A percentile compares a stretch with the other conserved stretches of the same genome.
These are phyloP conservation scores for Spodoptera littoralis DNA, from an alignment of 2,888 invertebrate genomes.

Conservation along the genomic window DNA sequence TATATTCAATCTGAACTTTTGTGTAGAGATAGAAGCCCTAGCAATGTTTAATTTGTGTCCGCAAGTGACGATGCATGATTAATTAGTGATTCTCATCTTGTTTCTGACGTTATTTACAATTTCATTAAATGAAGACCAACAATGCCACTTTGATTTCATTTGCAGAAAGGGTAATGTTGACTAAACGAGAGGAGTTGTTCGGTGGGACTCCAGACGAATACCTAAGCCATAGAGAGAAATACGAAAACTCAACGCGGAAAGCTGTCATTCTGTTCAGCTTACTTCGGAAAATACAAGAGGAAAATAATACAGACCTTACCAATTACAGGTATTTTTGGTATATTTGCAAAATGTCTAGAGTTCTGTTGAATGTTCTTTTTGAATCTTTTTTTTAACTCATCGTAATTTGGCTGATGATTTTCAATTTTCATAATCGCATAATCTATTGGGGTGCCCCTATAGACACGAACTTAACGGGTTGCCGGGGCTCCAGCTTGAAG, in stretches of 20 bases:
- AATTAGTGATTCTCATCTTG: conserved; percentile 14
- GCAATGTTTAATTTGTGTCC: conserved; percentile 39
- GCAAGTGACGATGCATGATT: conserved; percentile 2
- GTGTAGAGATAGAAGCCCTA: conserved; percentile 30
- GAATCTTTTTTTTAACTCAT: neutral
- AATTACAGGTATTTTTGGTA: conserved; percentile 90
- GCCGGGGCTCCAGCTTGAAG: no score
- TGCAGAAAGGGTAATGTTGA: conserved; percentile 72
- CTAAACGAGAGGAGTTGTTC: conserved; percentile 88
- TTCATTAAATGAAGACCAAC: conserved; percentile 28
- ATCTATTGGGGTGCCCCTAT: no score
- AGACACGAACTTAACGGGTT: no score
- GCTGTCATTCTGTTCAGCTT: conserved; percentile 91
- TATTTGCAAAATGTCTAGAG: neutral
- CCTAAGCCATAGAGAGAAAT: conserved; percentile 94
- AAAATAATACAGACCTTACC: conserved; percentile 91
- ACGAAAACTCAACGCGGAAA: conserved; percentile 92
- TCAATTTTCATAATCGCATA: no score
- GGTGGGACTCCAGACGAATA: conserved; percentile 91
- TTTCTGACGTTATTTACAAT: neutral
- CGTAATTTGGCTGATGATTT: no score
- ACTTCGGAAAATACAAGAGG: conserved; percentile 90
- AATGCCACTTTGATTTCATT: conserved; percentile 23
- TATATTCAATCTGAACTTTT: conserved; percentile 22
- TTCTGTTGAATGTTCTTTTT: no score